These are phyloP conservation scores for Plebejus argus DNA, from an alignment of 2,888 invertebrate genomes.

Conservation along the genomic window DNA sequence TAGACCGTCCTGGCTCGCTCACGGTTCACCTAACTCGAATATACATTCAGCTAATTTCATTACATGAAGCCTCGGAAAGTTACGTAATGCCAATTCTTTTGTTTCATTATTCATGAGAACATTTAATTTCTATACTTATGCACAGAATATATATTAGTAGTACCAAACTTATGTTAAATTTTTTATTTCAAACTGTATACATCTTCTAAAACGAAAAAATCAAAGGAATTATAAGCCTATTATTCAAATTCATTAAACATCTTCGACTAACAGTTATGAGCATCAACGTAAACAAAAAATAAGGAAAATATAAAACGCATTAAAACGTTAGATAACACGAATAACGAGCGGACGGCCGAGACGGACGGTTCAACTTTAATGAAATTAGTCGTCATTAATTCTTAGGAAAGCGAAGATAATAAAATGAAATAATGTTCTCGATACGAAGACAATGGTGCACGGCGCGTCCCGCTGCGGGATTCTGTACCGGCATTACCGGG, in stretches of 20 bases:
- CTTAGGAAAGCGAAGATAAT: conserved; percentile 24
- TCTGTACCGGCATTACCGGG: conserved; percentile 53
- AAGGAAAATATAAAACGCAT: conserved; percentile 7
- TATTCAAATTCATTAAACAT: neutral
- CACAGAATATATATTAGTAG: too few species aligned
- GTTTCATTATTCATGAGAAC: neutral
- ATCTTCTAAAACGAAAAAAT: neutral
- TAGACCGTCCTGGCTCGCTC: neutral
- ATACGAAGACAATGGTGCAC: conserved; percentile 50
- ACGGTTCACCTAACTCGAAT: neutral
- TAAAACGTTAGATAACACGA: conserved; percentile 10
- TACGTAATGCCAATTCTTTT: neutral
- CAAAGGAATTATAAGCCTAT: neutral
- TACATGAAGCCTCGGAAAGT: neutral
- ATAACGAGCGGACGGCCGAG: neutral
- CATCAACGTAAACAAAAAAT: neutral
- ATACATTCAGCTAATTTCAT: neutral
- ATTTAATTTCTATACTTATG: neutral
- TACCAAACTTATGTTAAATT: too few species aligned
- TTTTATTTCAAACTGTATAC: neutral
- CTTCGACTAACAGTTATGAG: neutral
- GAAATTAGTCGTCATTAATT: conserved; percentile 28
- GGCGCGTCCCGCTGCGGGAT: conserved; percentile 46
- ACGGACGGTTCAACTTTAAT: conserved; percentile 21
- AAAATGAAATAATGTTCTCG: conserved; percentile 31